Evolutionary conservation across 1,140 invertebrate genomes (phyloP).

Genomic region (Temnothorax longispinosus): DNA sequence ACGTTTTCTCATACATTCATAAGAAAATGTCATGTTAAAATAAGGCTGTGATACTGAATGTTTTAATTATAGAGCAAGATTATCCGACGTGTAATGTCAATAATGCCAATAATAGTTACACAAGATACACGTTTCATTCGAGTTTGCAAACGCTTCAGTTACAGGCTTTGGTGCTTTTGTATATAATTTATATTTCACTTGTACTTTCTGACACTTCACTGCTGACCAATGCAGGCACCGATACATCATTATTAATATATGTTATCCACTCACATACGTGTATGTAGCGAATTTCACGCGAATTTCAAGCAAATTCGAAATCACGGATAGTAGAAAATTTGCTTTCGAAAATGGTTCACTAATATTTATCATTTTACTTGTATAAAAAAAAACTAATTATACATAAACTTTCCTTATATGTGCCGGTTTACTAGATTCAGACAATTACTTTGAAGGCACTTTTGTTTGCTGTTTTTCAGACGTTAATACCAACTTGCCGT

Average conservation of each 20-base stretch:
- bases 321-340: conserved; percentile 42
- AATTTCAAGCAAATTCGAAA: conserved; percentile 12
- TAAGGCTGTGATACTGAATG: not conserved
- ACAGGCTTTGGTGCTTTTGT: conserved; percentile 64
- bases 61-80: conserved; percentile 50
- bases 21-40: not conserved
- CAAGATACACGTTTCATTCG: conserved; percentile 44
- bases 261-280: conserved; percentile 10
- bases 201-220: conserved; percentile 53
- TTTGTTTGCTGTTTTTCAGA: conserved; percentile 91
- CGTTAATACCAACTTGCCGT: conserved; percentile 94
- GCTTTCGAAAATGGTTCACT: conserved; percentile 20
- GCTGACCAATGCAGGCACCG: conserved; percentile 23
- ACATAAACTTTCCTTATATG: conserved; percentile 44
- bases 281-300: conserved; percentile 14
- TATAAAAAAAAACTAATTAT: conserved; percentile 11
- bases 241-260: conserved; percentile 31
- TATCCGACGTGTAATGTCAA: conserved; percentile 11
- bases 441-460: conserved; percentile 80
- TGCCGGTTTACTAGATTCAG: conserved; percentile 60
- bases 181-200: conserved; percentile 58
- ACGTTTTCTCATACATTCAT: conserved; percentile 22
- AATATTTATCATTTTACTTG: conserved; percentile 24
- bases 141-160: conserved; percentile 48
- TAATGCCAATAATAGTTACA: conserved; percentile 38